Evolutionary conservation across 2,888 invertebrate species (phyloP).

Genomic region (Aplocera efformata): DNA sequence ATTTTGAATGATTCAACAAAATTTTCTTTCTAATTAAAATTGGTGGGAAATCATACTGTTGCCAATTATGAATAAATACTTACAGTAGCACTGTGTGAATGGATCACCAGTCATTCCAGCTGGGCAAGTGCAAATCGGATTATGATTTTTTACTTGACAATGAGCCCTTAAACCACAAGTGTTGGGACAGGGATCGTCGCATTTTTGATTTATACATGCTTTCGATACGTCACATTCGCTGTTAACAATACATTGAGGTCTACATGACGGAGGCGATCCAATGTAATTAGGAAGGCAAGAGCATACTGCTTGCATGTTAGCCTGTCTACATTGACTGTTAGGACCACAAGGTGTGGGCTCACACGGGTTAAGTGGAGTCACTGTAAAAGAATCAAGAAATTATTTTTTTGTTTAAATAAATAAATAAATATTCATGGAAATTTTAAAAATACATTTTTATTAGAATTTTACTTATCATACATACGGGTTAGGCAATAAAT

Average conservation of each 20-base stretch:
- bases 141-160: slow-evolving; percentile 91
- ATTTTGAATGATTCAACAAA: no score
- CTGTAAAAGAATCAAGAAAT: slow-evolving; percentile 43
- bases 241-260: slow-evolving; percentile 93
- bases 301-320: slow-evolving; percentile 90
- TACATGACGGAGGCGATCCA: slow-evolving; percentile 89
- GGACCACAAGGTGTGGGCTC: slow-evolving; percentile 93
- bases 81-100: slow-evolving; percentile 88
- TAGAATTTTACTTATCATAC: no score
- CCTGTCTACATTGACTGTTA: slow-evolving; percentile 90
- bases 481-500: no score
- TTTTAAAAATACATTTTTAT: no score
- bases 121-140: slow-evolving; percentile 92
- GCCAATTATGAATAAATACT: slow-evolving; percentile 59
- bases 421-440: slow-evolving; percentile 4
- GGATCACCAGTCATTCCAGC: slow-evolving; percentile 93
- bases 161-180: slow-evolving; percentile 93
- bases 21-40: slow-evolving; percentile 1
- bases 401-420: background rate
- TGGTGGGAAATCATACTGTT: no score
- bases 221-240: slow-evolving; percentile 90
- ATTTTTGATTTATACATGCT: slow-evolving; percentile 92
- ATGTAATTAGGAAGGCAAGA: slow-evolving; percentile 89
- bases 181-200: slow-evolving; percentile 92
- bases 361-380: slow-evolving; percentile 85